Evolutionary conservation across 92 coral and sea anemone genomes (phyloP).

Genomic region (Isaurus tuberculatus): DNA sequence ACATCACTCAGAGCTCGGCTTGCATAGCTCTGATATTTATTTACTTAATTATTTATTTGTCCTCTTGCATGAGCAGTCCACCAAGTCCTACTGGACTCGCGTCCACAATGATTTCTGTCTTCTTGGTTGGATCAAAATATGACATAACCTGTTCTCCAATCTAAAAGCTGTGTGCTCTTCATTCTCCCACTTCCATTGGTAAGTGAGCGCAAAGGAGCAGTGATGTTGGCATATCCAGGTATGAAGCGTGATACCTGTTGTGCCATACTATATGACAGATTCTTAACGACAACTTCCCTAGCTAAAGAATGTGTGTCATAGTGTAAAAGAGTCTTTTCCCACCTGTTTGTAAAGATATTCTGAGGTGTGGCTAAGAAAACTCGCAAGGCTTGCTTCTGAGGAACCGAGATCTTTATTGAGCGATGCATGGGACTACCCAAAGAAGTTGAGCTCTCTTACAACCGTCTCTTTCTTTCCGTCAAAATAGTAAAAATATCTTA

Average conservation of each 20-base stretch:
- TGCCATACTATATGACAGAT: too few species aligned
- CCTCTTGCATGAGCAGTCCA: slow-evolving; percentile 55
- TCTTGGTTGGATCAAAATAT: slow-evolving; percentile 52
- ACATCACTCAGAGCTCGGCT: slow-evolving; percentile 65
- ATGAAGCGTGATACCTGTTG: slow-evolving; percentile 37
- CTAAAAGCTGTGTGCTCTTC: slow-evolving; percentile 43
- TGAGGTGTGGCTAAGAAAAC: too few species aligned
- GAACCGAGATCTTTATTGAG: too few species aligned
- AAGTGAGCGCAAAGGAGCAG: slow-evolving; percentile 61
- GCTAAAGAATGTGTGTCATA: too few species aligned
- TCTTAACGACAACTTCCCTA: too few species aligned
- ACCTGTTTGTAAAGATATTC: too few species aligned
- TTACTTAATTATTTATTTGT: slow-evolving; percentile 55
- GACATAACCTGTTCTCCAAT: slow-evolving; percentile 65
- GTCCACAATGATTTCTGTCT: slow-evolving; percentile 48
- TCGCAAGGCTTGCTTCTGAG: too few species aligned
- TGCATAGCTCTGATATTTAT: slow-evolving; percentile 69
- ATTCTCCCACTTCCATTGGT: slow-evolving; percentile 72
- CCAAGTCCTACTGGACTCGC: slow-evolving; percentile 54
- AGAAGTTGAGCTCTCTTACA: too few species aligned
- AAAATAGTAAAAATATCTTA: too few species aligned
- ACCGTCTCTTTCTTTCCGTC: too few species aligned
- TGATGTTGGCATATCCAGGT: slow-evolving; percentile 60
- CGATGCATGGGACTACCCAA: too few species aligned
- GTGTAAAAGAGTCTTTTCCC: too few species aligned